These are phyloP conservation scores for Plodia interpunctella DNA, from an alignment of 1,140 invertebrate species.

Conservation along the genomic window DNA sequence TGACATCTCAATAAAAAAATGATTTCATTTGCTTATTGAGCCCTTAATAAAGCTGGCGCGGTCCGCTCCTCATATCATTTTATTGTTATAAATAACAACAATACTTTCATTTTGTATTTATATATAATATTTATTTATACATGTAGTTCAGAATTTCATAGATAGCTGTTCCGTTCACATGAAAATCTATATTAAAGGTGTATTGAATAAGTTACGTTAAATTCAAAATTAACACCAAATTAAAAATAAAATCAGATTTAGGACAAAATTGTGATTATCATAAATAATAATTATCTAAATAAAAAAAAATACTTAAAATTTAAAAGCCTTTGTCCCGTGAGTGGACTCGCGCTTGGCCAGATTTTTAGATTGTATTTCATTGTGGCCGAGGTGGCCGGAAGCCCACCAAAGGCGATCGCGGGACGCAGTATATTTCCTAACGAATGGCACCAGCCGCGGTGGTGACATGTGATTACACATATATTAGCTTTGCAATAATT, in stretches of 20 bases:
- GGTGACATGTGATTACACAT: slow-evolving; percentile 33
- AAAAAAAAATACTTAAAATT: no score
- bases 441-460: slow-evolving; percentile 32
- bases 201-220: no score
- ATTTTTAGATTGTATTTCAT: slow-evolving; percentile 33
- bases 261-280: no score
- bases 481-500: slow-evolving; percentile 36
- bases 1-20: slow-evolving; percentile 76
- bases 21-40: slow-evolving; percentile 77
- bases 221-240: no score
- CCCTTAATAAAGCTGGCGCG: slow-evolving; percentile 66
- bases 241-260: no score
- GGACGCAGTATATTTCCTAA: slow-evolving; percentile 30
- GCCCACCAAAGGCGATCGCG: slow-evolving; percentile 51
- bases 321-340: no score
- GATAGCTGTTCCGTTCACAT: no score
- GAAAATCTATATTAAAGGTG: no score
- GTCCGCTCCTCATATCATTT: slow-evolving; percentile 54
- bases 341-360: slow-evolving; percentile 9
- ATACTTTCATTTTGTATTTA: slow-evolving; percentile 47
- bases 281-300: no score
- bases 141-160: no score
- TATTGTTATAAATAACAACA: slow-evolving; percentile 61
- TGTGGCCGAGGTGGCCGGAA: slow-evolving; percentile 38
- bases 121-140: no score